Conservation (phyloP, 2,797 vertebrate species). For the Acanthurus leucopareius region DNA sequence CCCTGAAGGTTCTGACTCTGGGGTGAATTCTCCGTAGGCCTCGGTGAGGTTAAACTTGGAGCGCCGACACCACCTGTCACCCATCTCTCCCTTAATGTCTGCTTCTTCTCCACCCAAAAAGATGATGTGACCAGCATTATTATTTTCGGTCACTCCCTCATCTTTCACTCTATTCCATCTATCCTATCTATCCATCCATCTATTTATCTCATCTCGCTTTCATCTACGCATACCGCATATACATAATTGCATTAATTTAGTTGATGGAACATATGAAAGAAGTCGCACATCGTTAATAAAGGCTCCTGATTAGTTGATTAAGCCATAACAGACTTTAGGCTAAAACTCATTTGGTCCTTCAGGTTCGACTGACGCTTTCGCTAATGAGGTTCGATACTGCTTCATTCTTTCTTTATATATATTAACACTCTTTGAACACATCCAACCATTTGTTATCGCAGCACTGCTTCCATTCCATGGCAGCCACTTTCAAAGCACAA, state of each 20-base stretch:
- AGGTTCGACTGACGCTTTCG: constrained; percentile 65
- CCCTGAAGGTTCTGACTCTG: constrained; percentile 73
- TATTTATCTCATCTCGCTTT: constrained; percentile 39
- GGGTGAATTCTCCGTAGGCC: constrained; percentile 59
- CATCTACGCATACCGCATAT: constrained; percentile 46
- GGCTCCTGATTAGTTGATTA: constrained; percentile 84
- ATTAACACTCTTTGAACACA: constrained; percentile 56
- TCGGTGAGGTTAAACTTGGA: constrained; percentile 65
- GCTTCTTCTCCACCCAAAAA: constrained; percentile 20
- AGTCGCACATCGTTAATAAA: constrained; percentile 69
- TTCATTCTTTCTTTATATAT: constrained; percentile 42
- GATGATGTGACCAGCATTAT: neutral
- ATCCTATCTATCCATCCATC: neutral
- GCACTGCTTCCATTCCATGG: constrained; percentile 26
- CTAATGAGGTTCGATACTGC: constrained; percentile 76
- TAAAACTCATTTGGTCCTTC: constrained; percentile 77
- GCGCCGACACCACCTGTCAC: constrained; percentile 61
- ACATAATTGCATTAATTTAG: constrained; percentile 68
- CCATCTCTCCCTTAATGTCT: constrained; percentile 30
- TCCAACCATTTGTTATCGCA: constrained; percentile 43
- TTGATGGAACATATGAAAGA: constrained; percentile 67
- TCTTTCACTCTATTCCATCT: neutral
- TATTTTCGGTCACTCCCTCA: neutral
- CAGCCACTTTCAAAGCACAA: constrained; percentile 8
- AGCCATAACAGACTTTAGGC: constrained; percentile 79